A percentile compares a stretch with the other conserved stretches of the same genome.
Conservation (phyloP, 64 coral and sea anemone genomes). For the Porites australiensis region DNA sequence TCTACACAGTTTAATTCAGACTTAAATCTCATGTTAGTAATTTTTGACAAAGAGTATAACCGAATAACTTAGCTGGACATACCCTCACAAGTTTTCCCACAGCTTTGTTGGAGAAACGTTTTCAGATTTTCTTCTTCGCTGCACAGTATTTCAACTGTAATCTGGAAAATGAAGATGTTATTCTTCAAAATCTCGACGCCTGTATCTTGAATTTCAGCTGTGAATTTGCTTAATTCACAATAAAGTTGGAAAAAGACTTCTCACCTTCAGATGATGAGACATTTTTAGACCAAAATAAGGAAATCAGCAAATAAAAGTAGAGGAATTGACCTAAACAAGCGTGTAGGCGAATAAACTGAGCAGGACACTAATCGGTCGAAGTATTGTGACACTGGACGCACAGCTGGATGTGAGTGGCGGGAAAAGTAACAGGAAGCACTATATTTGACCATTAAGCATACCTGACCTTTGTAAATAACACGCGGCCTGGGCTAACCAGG, state of each 20-base stretch:
- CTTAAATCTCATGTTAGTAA: conserved; percentile 38
- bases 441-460: not conserved
- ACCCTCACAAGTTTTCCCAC: not conserved
- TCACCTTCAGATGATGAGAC: conserved; percentile 4
- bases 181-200: conserved; percentile 22
- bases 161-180: conserved; percentile 20
- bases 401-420: conserved; percentile 12
- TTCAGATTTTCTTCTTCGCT: not conserved
- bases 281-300: conserved; percentile 29
- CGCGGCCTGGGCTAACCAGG: not conserved
- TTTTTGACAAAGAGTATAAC: conserved; percentile 4
- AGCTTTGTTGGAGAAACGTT: not conserved
- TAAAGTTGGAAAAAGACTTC: conserved; percentile 12
- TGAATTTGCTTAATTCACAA: conserved; percentile 15
- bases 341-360: not conserved
- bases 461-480: conserved; percentile 6
- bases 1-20: conserved; percentile 32
- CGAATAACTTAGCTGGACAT: conserved; percentile 21
- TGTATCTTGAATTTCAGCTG: not conserved
- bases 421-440: conserved; percentile 22
- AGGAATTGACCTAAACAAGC: conserved; percentile 3
- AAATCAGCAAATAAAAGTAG: conserved; percentile 15
- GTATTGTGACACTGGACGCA: conserved; percentile 3
- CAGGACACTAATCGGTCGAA: not conserved
- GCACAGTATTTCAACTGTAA: conserved; percentile 5